Percentiles rank a stretch among this genome's conserved stretches.
These are phyloP conservation scores for Petrophora chlorosata DNA, from an alignment of 2,888 invertebrate species.

Conservation along the genomic window DNA sequence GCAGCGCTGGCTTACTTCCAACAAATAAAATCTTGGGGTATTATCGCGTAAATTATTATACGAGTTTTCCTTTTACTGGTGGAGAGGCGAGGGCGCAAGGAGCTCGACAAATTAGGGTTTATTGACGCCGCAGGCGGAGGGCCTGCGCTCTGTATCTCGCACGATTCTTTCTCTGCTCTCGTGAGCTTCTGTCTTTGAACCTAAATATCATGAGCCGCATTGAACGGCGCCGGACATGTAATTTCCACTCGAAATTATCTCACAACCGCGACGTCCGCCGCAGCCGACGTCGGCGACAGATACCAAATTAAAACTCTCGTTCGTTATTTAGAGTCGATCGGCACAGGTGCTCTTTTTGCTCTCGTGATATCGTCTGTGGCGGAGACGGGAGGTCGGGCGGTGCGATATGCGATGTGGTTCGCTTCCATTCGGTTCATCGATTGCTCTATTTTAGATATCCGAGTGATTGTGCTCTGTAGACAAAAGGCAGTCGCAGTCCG, in stretches of 20 bases:
- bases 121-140: constrained; percentile 2
- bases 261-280: constrained; percentile 17
- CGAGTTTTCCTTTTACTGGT: constrained; percentile 20
- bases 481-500: constrained; percentile 6
- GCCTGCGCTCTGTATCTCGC: neutral
- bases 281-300: constrained; percentile 6
- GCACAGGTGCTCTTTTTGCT: no score
- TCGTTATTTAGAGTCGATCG: no score
- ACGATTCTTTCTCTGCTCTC: no score
- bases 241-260: constrained; percentile 15
- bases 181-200: constrained; percentile 9
- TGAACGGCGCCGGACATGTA: neutral
- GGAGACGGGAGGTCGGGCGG: neutral
- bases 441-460: constrained; percentile 28
- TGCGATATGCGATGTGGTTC: constrained; percentile 10
- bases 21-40: constrained; percentile 29
- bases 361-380: neutral
- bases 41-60: no score
- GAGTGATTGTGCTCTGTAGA: constrained; percentile 1
- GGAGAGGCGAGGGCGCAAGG: constrained; percentile 8
- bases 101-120: constrained; percentile 8
- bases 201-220: constrained; percentile 7
- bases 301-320: constrained; percentile 2
- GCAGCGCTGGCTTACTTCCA: constrained; percentile 30
- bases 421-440: constrained; percentile 27